phyloP scores from a whole-genome alignment of 1,140 invertebrate species.

The Cherax destructor region DNA sequence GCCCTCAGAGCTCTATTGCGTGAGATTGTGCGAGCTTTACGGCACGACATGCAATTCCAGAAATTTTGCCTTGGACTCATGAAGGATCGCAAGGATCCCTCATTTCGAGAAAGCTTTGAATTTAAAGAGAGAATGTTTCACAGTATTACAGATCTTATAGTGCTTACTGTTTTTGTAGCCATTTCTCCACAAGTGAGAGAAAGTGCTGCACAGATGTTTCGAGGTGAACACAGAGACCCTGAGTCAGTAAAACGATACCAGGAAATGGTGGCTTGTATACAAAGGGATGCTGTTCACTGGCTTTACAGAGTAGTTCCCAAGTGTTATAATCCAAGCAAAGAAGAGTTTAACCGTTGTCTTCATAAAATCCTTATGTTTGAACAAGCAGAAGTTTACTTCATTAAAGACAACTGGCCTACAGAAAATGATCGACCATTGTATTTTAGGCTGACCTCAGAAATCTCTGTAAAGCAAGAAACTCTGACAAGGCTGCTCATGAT shows the following conservation, averaged over 20 bases:
- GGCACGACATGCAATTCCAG: constrained; percentile 86
- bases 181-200: constrained; percentile 87
- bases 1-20: constrained; percentile 88
- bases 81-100: constrained; percentile 79
- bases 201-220: constrained; percentile 75
- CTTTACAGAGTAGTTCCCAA: constrained; percentile 86
- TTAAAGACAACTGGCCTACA: constrained; percentile 95
- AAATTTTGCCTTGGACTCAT: constrained; percentile 84
- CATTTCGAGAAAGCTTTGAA: constrained; percentile 79
- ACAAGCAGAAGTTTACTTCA: constrained; percentile 89
- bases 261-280: constrained; percentile 84
- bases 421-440: constrained; percentile 88
- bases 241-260: constrained; percentile 75
- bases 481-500: constrained; percentile 88
- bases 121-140: constrained; percentile 89
- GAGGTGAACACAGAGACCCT: constrained; percentile 63
- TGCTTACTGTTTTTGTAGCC: constrained; percentile 88
- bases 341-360: constrained; percentile 84
- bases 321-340: constrained; percentile 83
- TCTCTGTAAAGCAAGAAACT: constrained; percentile 89
- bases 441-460: constrained; percentile 89
- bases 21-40: constrained; percentile 91
- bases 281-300: constrained; percentile 90
- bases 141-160: constrained; percentile 89
- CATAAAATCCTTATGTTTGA: constrained; percentile 79